Evolutionary conservation across 2,888 invertebrate genomes (phyloP).

Genomic region (Autographa pulchrina): DNA sequence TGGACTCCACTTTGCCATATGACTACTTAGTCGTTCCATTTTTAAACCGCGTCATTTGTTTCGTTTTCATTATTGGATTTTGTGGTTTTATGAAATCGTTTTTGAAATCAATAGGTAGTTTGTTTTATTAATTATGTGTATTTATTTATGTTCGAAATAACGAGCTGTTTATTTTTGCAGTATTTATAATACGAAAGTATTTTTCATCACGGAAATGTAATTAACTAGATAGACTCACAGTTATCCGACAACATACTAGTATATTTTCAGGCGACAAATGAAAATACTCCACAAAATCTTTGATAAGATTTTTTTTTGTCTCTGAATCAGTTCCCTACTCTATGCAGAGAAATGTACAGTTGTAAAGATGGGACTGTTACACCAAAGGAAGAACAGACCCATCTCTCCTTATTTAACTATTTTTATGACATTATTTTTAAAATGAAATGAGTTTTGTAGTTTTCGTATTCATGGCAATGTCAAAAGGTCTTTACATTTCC

Average conservation of each 20-base stretch:
- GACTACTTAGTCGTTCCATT: background rate
- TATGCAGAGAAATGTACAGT: constrained; percentile 74
- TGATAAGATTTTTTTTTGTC: background rate
- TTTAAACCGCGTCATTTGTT: constrained; percentile 1
- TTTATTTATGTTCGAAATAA: no score
- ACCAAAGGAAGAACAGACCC: constrained; percentile 76
- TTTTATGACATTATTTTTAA: constrained; percentile 82
- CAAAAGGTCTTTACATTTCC: constrained; percentile 62
- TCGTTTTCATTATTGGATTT: constrained; percentile 28
- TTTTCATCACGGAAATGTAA: no score
- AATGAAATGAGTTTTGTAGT: constrained; percentile 75
- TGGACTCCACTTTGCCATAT: background rate
- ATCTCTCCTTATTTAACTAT: constrained; percentile 82
- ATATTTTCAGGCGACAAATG: no score
- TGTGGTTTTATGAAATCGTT: background rate
- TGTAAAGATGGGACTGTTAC: constrained; percentile 79
- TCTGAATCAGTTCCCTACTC: constrained; percentile 64
- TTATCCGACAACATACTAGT: no score
- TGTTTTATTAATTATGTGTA: background rate
- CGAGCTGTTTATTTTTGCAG: no score
- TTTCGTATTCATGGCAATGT: constrained; percentile 69
- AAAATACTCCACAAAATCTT: background rate
- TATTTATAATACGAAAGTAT: no score
- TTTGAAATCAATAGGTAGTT: background rate
- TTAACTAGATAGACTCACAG: no score